Base-by-base conservation (phyloP, 1,140 invertebrate species). In the Trichonephila clavipes region DNA sequence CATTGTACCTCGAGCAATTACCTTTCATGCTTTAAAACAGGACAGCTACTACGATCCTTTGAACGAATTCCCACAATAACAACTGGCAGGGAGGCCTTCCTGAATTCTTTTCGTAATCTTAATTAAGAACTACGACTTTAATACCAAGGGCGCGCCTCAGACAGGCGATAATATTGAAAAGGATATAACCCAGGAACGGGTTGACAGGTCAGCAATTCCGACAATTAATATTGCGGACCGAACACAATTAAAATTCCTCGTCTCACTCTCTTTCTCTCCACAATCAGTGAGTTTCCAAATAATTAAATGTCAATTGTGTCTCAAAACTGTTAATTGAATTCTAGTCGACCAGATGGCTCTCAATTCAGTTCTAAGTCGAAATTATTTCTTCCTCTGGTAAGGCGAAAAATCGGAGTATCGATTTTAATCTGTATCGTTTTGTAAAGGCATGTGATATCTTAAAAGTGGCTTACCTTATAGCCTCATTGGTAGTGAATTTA, bases 221-320 rank as follows among this genome's bases (percentile, higher is more conserved):
- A 61, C 89, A 24, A 90, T 90, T 90, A 90, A 90, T 90, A 90
- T 72, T 82, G 64, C 62, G 88, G 62, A 77, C 62, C 28, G 19
- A 69, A 77, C 89, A 90, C 89, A 90, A 90, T 90, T 90, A 90
- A 90, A 90, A 90, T 90, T 90, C 89, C 44, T 51, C 58, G 62
- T 7, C 21, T 24, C 72, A 34, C 34, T 34, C 34, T 8, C 72
- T 28, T 34, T 40, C 58, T 44, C 34, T 61, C 58, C 72, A 69
- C 72, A 90, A 90, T 90, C 89, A 90, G 89, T 44, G 89, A 34
- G 58, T 89, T 90, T 61, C 69, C 89, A 62, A 90, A 90, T 90
- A 90, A 90, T 90, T 90, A 90, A 90, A 90, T 90, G 89, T 90
- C 89, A 90, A 90, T 90, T 90, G 89, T 81, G 89, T 90, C 89